A percentile compares a stretch with the other conserved stretches of the same genome.
Conservation (phyloP, 2,888 invertebrate species). For the Margaritifera margaritifera region DNA sequence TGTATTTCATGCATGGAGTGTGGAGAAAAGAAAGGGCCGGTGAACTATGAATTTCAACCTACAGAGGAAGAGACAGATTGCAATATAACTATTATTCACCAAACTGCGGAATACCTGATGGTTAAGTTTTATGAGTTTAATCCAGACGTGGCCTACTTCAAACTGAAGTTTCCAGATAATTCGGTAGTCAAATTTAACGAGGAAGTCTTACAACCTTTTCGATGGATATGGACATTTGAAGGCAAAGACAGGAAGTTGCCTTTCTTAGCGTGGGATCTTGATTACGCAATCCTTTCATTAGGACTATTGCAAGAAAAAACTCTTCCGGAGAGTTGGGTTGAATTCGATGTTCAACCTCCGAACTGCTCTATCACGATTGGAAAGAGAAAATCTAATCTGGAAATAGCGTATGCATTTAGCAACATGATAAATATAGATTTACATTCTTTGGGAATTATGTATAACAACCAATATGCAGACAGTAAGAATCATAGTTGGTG, state of each 20-base stretch:
- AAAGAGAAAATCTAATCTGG: slow-evolving; percentile 1
- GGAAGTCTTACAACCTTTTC: too few species aligned
- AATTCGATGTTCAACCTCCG: slow-evolving; percentile 7
- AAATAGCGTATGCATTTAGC: slow-evolving; percentile 14
- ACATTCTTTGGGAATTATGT: not conserved
- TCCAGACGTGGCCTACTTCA: too few species aligned
- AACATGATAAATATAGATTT: slow-evolving; percentile 19
- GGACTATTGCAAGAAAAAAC: slow-evolving; percentile 22
- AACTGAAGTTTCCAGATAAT: too few species aligned
- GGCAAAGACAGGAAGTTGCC: slow-evolving; percentile 15
- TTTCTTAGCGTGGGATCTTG: slow-evolving; percentile 23
- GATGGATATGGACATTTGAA: slow-evolving; percentile 30
- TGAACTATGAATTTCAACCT: too few species aligned
- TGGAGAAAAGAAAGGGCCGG: too few species aligned
- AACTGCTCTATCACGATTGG: slow-evolving; percentile 21
- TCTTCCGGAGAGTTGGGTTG: not conserved
- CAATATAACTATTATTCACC: too few species aligned
- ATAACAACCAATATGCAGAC: slow-evolving; percentile 1
- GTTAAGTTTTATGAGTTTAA: too few species aligned
- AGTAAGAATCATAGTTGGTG: slow-evolving; percentile 10
- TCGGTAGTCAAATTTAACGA: too few species aligned
- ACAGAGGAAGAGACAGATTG: too few species aligned
- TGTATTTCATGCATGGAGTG: too few species aligned
- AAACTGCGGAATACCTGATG: too few species aligned
- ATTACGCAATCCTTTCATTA: slow-evolving; percentile 23